A percentile compares a stretch with the other conserved stretches of the same genome.
phyloP scores from a whole-genome alignment of 2,797 vertebrate genomes.

The Trachops cirrhosus region DNA sequence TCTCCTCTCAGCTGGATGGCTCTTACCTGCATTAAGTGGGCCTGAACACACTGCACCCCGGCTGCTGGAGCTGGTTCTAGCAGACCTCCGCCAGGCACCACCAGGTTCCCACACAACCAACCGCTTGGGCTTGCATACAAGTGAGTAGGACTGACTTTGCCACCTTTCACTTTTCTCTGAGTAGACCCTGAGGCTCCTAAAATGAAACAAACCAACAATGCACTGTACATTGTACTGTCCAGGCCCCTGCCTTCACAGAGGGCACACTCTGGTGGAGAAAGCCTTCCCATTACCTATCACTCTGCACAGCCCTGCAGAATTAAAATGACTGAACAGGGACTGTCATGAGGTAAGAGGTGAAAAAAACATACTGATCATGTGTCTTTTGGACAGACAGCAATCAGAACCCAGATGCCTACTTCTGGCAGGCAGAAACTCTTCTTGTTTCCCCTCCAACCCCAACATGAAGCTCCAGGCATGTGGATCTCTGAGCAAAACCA shows the following conservation, averaged over 20 bases:
- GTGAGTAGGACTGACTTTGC: slow-evolving; percentile 77
- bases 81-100: slow-evolving; percentile 85
- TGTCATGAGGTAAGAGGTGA: not conserved
- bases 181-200: slow-evolving; percentile 82
- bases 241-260: not conserved
- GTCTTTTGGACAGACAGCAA: not conserved
- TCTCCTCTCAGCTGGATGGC: fast-evolving
- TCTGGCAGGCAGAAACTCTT: not conserved
- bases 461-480: not conserved
- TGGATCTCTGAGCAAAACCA: not conserved
- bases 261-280: not conserved
- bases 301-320: not conserved
- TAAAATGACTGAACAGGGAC: not conserved
- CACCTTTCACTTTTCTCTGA: slow-evolving; percentile 88
- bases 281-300: not conserved
- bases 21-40: slow-evolving; percentile 94
- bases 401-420: not conserved
- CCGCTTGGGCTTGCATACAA: slow-evolving; percentile 67
- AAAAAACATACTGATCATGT: not conserved
- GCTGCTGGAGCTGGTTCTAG: slow-evolving; percentile 89
- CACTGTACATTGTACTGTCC: not conserved
- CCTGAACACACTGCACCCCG: slow-evolving; percentile 91
- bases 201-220: slow-evolving; percentile 54
- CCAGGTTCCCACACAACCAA: slow-evolving; percentile 83
- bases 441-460: not conserved